Percentiles rank a stretch among this genome's conserved stretches.
phyloP scores from a whole-genome alignment of 2,113 vertebrate genomes.

The Lathamus discolor region DNA sequence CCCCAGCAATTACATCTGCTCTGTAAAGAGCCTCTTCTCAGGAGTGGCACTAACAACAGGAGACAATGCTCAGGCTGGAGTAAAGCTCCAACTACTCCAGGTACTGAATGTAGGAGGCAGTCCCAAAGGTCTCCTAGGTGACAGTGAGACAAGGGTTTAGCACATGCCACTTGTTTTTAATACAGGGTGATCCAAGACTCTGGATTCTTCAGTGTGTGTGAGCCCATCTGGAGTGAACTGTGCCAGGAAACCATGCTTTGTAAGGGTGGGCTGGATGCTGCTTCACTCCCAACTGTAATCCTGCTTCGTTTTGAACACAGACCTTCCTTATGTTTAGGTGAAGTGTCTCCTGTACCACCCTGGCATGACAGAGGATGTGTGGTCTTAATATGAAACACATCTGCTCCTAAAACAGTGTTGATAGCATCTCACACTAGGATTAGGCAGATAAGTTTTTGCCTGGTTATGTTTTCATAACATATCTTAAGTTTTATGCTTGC shows the following conservation, averaged over 20 bases:
- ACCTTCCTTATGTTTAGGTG: rapidly evolving
- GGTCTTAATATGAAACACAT: neutral
- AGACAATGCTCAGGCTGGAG: neutral
- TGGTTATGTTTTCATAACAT: neutral
- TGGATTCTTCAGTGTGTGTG: neutral
- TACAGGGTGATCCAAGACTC: neutral
- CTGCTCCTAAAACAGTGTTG: neutral
- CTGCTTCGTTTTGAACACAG: neutral
- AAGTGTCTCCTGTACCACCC: neutral
- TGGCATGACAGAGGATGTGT: neutral
- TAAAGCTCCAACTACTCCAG: neutral
- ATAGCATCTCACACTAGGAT: neutral
- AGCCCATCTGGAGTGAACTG: neutral
- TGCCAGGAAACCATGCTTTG: neutral
- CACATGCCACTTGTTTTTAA: neutral
- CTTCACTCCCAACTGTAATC: neutral
- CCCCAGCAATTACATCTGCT: neutral
- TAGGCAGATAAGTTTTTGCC: neutral
- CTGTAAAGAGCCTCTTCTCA: neutral
- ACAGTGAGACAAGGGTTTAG: neutral
- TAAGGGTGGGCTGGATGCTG: neutral
- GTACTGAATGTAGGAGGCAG: neutral
- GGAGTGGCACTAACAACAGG: neutral
- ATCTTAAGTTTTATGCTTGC: neutral
- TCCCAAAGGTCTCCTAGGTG: neutral